A percentile compares a stretch with the other conserved stretches of the same genome.
Evolutionary conservation across 2,888 invertebrate species (phyloP).

Genomic region (Cataglyphis cursor): DNA sequence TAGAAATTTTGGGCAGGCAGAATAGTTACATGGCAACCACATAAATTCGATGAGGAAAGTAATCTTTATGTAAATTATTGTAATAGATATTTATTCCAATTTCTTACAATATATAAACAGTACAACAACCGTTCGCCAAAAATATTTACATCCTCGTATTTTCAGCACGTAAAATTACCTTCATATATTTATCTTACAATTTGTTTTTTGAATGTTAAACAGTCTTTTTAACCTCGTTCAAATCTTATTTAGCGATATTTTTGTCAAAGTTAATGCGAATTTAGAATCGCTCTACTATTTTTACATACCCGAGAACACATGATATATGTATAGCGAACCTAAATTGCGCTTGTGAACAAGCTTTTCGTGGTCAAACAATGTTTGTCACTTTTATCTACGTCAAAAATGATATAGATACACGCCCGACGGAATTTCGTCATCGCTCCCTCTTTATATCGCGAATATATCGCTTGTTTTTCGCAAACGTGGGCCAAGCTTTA

Average conservation of each 20-base stretch:
- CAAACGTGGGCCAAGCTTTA: constrained; percentile 28
- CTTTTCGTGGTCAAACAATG: constrained; percentile 9
- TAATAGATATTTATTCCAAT: background rate
- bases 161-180: background rate
- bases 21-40: background rate
- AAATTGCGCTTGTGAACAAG: background rate
- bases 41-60: constrained; percentile 15
- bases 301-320: background rate
- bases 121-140: background rate
- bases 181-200: background rate
- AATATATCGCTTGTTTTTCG: constrained; percentile 46
- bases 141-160: background rate
- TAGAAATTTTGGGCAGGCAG: constrained; percentile 38
- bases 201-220: background rate
- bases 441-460: constrained; percentile 16
- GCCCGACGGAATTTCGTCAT: constrained; percentile 3
- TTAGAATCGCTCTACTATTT: background rate
- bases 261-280: background rate
- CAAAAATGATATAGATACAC: constrained; percentile 4
- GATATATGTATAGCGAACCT: background rate
- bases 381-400: constrained; percentile 14
- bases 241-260: constrained; percentile 18
- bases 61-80: background rate
- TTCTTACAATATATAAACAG: background rate
- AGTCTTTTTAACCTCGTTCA: background rate